Conservation (phyloP, 2,797 vertebrate genomes). For the Podarcis siculus region DNA sequence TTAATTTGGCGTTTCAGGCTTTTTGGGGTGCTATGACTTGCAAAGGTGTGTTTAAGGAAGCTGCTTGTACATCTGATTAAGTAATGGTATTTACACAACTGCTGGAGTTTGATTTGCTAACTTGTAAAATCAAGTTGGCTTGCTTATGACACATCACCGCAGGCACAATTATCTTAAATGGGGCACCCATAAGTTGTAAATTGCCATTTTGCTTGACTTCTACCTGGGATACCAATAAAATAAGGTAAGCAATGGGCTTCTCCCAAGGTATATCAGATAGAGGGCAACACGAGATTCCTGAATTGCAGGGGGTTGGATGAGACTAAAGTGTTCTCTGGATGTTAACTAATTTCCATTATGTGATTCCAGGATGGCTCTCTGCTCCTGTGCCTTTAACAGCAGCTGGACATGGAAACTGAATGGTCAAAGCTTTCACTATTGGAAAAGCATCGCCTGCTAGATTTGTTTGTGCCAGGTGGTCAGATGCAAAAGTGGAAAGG, state of each 20-base stretch:
- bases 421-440: too few species aligned
- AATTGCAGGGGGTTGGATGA: too few species aligned
- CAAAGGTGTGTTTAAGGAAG: conserved; percentile 11
- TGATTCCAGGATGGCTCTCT: too few species aligned
- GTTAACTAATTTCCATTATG: too few species aligned
- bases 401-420: background rate
- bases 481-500: too few species aligned
- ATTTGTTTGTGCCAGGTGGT: too few species aligned
- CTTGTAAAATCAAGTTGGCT: background rate
- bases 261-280: background rate
- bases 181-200: background rate
- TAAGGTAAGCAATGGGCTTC: background rate
- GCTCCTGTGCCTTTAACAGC: background rate
- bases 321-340: too few species aligned
- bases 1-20: conserved; percentile 4
- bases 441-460: too few species aligned
- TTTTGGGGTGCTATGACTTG: background rate
- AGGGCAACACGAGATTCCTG: background rate
- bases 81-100: background rate
- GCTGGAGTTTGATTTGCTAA: background rate
- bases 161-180: background rate
- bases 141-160: background rate
- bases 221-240: background rate
- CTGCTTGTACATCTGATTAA: background rate
- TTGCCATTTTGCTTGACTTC: background rate